Conservation (phyloP, 2,888 invertebrate species). For the Aphodius sticticus region DNA sequence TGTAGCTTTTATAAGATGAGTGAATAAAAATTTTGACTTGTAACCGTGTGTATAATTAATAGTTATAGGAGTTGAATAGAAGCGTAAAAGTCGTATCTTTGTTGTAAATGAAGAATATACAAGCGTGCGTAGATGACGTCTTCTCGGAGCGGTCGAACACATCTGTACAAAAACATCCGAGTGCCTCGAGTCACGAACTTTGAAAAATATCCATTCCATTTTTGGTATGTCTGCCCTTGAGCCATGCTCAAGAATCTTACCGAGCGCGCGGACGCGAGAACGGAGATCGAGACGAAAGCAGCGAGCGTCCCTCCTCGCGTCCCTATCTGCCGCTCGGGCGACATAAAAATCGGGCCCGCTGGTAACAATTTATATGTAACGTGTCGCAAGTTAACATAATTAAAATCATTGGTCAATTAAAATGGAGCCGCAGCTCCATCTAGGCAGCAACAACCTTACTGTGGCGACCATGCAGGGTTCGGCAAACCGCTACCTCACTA, state of each 20-base stretch:
- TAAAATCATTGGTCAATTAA: constrained; percentile 29
- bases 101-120: constrained; percentile 7
- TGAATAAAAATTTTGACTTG: too few relatives aligned
- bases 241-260: constrained; percentile 47
- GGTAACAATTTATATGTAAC: constrained; percentile 34
- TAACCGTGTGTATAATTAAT: too few relatives aligned
- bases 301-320: not conserved
- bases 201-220: constrained; percentile 57
- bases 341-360: constrained; percentile 12
- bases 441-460: constrained; percentile 28
- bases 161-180: constrained; percentile 50
- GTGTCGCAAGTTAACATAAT: constrained; percentile 32
- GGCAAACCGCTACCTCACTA: constrained; percentile 25
- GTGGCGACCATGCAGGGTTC: constrained; percentile 27
- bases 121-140: constrained; percentile 15
- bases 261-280: constrained; percentile 11
- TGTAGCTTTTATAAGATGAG: too few relatives aligned
- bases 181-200: constrained; percentile 53
- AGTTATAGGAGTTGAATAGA: too few relatives aligned
- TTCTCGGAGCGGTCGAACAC: constrained; percentile 5
- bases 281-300: not conserved
- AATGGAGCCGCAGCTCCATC: constrained; percentile 25
- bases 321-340: not conserved
- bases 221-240: constrained; percentile 58
- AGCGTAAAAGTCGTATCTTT: not conserved